Percentiles rank a stretch among this genome's conserved stretches.
Conservation (phyloP, 2,888 invertebrate species). For the Alsophila aescularia region DNA sequence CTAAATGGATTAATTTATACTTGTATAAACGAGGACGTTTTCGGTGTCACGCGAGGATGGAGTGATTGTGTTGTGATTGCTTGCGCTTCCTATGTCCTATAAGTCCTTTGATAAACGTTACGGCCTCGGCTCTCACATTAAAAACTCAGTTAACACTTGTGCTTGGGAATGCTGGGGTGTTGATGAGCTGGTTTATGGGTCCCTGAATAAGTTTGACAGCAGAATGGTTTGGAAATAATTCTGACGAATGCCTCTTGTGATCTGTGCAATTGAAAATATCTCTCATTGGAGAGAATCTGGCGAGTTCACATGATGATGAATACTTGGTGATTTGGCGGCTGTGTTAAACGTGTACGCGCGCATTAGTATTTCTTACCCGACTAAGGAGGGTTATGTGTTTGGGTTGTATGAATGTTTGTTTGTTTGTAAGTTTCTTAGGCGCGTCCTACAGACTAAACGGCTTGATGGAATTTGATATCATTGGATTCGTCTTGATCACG, state of each 20-base stretch:
- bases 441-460: too few relatives aligned
- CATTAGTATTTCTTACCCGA: too few relatives aligned
- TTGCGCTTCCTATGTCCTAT: slow-evolving; percentile 80
- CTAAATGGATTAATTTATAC: slow-evolving; percentile 86
- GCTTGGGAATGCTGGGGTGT: slow-evolving; percentile 21
- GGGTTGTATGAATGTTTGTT: too few relatives aligned
- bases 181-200: slow-evolving; percentile 49
- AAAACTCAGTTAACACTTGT: slow-evolving; percentile 29
- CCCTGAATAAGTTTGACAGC: slow-evolving; percentile 39
- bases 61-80: slow-evolving; percentile 84
- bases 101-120: slow-evolving; percentile 72
- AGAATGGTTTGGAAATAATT: slow-evolving; percentile 29
- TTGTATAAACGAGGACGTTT: slow-evolving; percentile 83
- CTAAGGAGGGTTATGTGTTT: too few relatives aligned
- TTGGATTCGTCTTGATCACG: too few relatives aligned
- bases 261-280: slow-evolving; percentile 18
- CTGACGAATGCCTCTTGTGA: slow-evolving; percentile 24
- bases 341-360: too few relatives aligned
- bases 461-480: too few relatives aligned
- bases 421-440: too few relatives aligned
- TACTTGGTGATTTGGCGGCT: too few relatives aligned
- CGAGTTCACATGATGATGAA: neutral
- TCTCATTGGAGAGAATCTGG: slow-evolving; percentile 2
- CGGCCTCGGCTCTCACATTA: slow-evolving; percentile 45
- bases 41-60: slow-evolving; percentile 83